Evolutionary conservation across 1,140 invertebrate genomes (phyloP).

Genomic region (Aphidius ervi): DNA sequence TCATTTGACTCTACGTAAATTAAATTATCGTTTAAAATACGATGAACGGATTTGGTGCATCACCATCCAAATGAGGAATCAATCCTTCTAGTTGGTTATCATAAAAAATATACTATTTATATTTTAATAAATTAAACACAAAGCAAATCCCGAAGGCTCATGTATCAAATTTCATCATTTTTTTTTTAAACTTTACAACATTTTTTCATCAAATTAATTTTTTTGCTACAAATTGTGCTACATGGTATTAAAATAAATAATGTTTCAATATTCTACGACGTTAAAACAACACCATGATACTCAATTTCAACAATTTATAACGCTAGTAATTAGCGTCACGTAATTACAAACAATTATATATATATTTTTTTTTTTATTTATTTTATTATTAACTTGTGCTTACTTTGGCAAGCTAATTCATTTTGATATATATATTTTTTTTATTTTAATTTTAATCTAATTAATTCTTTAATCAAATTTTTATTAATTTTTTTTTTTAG

Average conservation of each 20-base stretch:
- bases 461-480: too few relatives aligned
- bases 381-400: neutral
- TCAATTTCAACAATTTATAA: constrained; percentile 17
- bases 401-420: too few relatives aligned
- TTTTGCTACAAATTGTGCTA: neutral
- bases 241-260: constrained; percentile 15
- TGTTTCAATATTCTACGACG: constrained; percentile 22
- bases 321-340: constrained; percentile 4
- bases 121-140: constrained; percentile 8
- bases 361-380: neutral
- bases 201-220: neutral
- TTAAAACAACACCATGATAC: constrained; percentile 19
- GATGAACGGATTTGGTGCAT: too few relatives aligned
- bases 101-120: constrained; percentile 13
- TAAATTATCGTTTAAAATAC: neutral
- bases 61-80: too few relatives aligned
- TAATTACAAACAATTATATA: constrained; percentile 4
- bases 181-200: neutral
- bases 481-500: neutral
- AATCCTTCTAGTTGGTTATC: constrained; percentile 1
- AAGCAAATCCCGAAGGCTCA: constrained; percentile 7
- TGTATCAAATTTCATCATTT: neutral
- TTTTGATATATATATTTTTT: too few relatives aligned
- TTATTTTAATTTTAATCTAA: too few relatives aligned
- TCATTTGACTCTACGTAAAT: constrained; percentile 7